Percentiles rank a stretch among this genome's conserved stretches.
phyloP scores from a whole-genome alignment of 2,888 invertebrate species.

The Chirona hameri region DNA sequence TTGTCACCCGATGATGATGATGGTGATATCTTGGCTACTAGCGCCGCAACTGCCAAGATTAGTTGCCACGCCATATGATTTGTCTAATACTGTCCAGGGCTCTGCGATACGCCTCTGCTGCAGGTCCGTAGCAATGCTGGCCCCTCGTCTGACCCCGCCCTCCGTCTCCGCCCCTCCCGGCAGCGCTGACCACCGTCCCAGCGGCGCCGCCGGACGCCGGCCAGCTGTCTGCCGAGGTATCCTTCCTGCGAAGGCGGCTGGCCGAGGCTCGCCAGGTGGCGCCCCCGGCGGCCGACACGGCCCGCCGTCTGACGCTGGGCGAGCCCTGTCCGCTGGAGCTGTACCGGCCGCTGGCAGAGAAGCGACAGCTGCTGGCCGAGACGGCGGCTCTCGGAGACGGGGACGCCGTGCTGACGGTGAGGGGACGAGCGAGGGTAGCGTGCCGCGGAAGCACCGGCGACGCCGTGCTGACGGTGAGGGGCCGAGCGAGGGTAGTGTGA shows the following conservation, averaged over 20 bases:
- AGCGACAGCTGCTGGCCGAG: conserved; percentile 31
- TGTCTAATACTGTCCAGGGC: too few relatives aligned
- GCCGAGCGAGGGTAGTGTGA: not conserved
- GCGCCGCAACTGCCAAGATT: too few relatives aligned
- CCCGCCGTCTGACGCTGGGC: conserved; percentile 13
- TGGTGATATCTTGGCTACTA: too few relatives aligned
- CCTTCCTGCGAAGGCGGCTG: conserved; percentile 13
- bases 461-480: conserved; percentile 26
- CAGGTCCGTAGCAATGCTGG: too few relatives aligned
- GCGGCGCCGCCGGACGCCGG: not conserved
- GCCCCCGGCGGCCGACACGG: conserved; percentile 10
- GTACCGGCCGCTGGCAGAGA: conserved; percentile 31
- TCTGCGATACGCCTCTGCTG: too few relatives aligned
- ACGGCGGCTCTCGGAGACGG: conserved; percentile 30
- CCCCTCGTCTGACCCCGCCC: too few relatives aligned
- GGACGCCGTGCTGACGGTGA: conserved; percentile 29
- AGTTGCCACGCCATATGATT: too few relatives aligned
- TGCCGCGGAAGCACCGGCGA: not conserved
- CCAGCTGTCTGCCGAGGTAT: conserved; percentile 2
- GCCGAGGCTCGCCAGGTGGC: not conserved
- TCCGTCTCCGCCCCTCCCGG: not conserved
- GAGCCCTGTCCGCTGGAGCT: conserved; percentile 32
- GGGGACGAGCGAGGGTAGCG: not conserved
- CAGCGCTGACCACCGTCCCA: not conserved
- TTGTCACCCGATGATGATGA: too few relatives aligned